A percentile compares a stretch with the other conserved stretches of the same genome.
Evolutionary conservation across 1,140 invertebrate genomes (phyloP).

Genomic region (Schlechtendalia chinensis): DNA sequence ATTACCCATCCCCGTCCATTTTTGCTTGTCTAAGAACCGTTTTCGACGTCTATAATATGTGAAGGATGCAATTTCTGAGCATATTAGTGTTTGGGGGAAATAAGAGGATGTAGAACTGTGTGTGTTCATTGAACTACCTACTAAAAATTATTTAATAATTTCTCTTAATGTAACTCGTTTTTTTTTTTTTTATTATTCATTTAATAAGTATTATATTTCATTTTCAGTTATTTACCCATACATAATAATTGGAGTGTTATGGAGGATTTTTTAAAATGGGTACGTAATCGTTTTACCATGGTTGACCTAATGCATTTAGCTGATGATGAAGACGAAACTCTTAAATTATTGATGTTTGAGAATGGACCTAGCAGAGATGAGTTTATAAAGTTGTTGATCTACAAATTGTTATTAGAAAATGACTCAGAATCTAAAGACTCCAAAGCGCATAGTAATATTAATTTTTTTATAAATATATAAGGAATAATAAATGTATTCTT

Average conservation of each 20-base stretch:
- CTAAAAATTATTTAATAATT: too few relatives aligned
- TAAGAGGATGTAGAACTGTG: too few relatives aligned
- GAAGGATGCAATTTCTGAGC: too few relatives aligned
- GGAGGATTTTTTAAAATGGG: slow-evolving; percentile 18
- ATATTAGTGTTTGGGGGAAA: too few relatives aligned
- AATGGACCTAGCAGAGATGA: slow-evolving; percentile 30
- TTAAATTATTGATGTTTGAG: slow-evolving; percentile 13
- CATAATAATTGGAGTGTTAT: neutral
- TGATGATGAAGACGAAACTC: slow-evolving; percentile 16
- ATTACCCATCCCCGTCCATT: too few relatives aligned
- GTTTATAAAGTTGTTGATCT: slow-evolving; percentile 17
- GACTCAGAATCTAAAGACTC: neutral
- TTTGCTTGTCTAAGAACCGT: too few relatives aligned
- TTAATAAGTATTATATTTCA: too few relatives aligned
- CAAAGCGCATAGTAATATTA: neutral
- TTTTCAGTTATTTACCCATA: too few relatives aligned
- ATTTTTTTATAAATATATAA: neutral
- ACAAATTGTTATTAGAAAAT: slow-evolving; percentile 10
- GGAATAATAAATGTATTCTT: neutral
- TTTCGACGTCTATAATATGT: too few relatives aligned
- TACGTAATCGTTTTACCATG: neutral
- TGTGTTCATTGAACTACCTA: too few relatives aligned
- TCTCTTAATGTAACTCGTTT: too few relatives aligned
- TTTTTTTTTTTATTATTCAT: too few relatives aligned
- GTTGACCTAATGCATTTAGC: slow-evolving; percentile 12